phyloP scores from a whole-genome alignment of 2,797 vertebrate genomes.

The Acanthornis magna region DNA sequence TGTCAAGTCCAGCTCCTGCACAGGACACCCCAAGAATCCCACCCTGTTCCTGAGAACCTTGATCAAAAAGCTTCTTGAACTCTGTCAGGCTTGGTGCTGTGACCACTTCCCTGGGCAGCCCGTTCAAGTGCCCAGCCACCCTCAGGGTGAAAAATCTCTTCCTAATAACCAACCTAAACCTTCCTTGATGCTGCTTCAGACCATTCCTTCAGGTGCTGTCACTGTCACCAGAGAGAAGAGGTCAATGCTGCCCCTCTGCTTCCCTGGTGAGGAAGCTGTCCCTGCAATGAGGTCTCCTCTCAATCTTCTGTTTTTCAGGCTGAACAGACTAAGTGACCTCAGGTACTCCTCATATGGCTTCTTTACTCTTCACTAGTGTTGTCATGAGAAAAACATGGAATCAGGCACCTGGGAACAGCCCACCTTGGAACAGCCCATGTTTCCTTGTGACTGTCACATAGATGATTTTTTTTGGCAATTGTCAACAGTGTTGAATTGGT shows the following conservation, averaged over 20 bases:
- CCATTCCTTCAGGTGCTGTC: not conserved
- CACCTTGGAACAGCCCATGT: not conserved
- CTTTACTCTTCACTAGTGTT: not conserved
- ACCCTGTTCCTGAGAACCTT: not conserved
- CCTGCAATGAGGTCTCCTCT: not conserved
- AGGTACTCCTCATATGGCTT: not conserved
- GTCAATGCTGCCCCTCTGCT: not conserved
- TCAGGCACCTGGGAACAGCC: not conserved
- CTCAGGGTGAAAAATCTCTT: not conserved
- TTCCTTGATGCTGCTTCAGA: not conserved
- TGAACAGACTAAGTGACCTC: not conserved
- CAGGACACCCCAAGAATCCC: not conserved
- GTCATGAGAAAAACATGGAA: not conserved
- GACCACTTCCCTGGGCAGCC: not conserved
- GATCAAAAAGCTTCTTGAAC: not conserved
- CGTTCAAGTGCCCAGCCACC: not conserved
- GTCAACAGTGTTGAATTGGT: not conserved
- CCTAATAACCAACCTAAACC: not conserved
- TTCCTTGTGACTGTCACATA: not conserved
- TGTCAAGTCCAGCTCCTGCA: fast-evolving
- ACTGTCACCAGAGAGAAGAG: not conserved
- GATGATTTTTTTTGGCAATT: not conserved
- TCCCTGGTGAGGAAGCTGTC: fast-evolving
- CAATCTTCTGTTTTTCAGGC: not conserved
- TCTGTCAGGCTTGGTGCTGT: not conserved